phyloP scores from a whole-genome alignment of 2,797 vertebrate genomes.

The Liasis olivaceus region DNA sequence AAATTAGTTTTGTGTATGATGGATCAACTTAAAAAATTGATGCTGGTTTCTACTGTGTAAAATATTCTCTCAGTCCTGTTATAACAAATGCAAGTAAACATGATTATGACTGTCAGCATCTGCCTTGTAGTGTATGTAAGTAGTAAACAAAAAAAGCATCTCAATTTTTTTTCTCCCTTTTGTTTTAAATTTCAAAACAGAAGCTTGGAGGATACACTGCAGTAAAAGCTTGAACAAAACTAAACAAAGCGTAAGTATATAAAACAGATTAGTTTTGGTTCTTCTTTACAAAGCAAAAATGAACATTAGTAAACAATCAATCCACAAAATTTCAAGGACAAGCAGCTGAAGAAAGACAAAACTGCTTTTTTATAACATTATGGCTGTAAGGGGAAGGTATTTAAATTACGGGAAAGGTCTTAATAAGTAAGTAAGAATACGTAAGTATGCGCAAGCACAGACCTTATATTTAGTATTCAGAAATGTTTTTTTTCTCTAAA shows the following conservation, averaged over 20 bases:
- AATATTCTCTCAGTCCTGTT: neutral
- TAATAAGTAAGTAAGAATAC: constrained; percentile 27
- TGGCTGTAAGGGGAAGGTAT: constrained; percentile 20
- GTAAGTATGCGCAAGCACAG: neutral
- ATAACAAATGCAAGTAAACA: neutral
- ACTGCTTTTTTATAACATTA: neutral
- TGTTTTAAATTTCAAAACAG: constrained; percentile 11
- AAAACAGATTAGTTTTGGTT: neutral
- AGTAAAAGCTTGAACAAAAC: fast-evolving
- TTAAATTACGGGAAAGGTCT: constrained; percentile 17
- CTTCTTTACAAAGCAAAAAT: neutral
- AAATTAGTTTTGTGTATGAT: neutral
- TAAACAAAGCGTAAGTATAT: neutral
- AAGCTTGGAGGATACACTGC: neutral
- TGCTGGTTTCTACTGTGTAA: neutral
- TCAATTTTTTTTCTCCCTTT: fast-evolving
- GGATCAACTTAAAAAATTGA: neutral
- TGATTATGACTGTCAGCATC: neutral
- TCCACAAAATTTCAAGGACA: fast-evolving
- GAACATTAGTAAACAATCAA: fast-evolving
- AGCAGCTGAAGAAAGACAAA: fast-evolving
- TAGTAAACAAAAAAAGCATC: neutral
- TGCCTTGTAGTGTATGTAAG: neutral
- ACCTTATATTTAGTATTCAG: neutral
- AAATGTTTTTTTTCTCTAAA: neutral